Percentiles rank a stretch among this genome's conserved stretches.
Conservation (phyloP, 2,797 vertebrate genomes). For the Buphagus erythrorhynchus region DNA sequence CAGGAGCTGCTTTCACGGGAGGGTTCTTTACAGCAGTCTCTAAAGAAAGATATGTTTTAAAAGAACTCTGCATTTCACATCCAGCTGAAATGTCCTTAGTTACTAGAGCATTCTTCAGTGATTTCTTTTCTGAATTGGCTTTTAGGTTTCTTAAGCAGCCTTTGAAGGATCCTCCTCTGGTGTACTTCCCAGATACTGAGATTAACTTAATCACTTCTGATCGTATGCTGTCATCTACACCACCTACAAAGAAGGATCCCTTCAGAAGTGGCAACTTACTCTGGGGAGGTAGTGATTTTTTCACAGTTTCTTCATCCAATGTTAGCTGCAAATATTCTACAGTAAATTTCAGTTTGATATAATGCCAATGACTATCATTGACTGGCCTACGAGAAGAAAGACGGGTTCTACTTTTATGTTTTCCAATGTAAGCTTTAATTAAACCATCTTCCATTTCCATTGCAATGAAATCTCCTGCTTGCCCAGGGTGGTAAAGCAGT, state of each 20-base stretch:
- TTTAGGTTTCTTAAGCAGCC: conserved; percentile 88
- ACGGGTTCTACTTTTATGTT: conserved; percentile 76
- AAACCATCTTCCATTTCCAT: conserved; percentile 88
- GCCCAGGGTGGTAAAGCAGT: conserved; percentile 86
- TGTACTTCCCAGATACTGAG: conserved; percentile 83
- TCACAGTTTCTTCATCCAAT: conserved; percentile 82
- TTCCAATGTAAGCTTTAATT: conserved; percentile 80
- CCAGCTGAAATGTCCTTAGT: conserved; percentile 91
- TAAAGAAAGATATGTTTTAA: conserved; percentile 13
- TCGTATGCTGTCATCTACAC: conserved; percentile 81
- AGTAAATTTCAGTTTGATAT: conserved; percentile 80
- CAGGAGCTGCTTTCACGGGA: conserved; percentile 46
- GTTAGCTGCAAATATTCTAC: conserved; percentile 81
- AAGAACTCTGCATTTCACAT: conserved; percentile 81
- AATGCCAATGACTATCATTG: conserved; percentile 86
- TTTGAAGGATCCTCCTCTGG: conserved; percentile 88
- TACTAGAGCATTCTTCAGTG: conserved; percentile 83
- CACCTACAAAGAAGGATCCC: conserved; percentile 86
- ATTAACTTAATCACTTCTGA: conserved; percentile 81
- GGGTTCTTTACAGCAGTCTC: conserved; percentile 41
- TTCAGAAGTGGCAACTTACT: conserved; percentile 77
- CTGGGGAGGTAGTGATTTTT: conserved; percentile 72
- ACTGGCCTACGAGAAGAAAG: conserved; percentile 80
- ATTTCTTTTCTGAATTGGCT: conserved; percentile 79
- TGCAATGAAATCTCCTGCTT: conserved; percentile 84